These are phyloP conservation scores for Hydroisotoma schaefferi DNA, from an alignment of 2,888 invertebrate genomes.

Conservation along the genomic window DNA sequence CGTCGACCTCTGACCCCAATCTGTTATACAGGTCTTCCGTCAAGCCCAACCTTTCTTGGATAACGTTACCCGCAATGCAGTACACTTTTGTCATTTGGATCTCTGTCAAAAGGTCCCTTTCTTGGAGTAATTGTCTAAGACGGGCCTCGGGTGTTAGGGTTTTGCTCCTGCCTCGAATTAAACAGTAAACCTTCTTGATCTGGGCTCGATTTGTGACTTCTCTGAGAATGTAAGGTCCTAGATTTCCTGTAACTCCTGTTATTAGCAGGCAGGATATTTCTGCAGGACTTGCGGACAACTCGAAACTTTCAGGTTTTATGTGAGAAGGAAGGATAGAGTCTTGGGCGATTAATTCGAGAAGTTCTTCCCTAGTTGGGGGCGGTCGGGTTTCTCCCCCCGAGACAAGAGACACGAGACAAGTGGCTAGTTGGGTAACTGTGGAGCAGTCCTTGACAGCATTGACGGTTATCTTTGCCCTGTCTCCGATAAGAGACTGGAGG, in stretches of 20 bases:
- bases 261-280: slow-evolving; percentile 10
- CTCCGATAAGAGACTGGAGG: slow-evolving; percentile 22
- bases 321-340: slow-evolving; percentile 20
- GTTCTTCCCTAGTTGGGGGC: slow-evolving; percentile 9
- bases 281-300: background rate
- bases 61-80: background rate
- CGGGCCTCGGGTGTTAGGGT: background rate
- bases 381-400: background rate
- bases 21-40: slow-evolving; percentile 10
- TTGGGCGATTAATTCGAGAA: slow-evolving; percentile 4
- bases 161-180: slow-evolving; percentile 9
- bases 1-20: slow-evolving; percentile 23
- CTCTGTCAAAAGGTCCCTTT: background rate
- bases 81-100: background rate
- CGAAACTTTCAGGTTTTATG: slow-evolving; percentile 1
- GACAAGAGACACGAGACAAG: background rate
- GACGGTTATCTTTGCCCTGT: slow-evolving; percentile 15
- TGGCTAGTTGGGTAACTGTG: slow-evolving; percentile 15
- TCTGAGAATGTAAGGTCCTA: slow-evolving; percentile 18
- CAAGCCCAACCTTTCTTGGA: slow-evolving; percentile 12
- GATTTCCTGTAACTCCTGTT: slow-evolving; percentile 19
- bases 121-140: background rate
- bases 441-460: slow-evolving; percentile 24
- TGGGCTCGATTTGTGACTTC: slow-evolving; percentile 5
- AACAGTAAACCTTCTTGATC: slow-evolving; percentile 14